phyloP scores from a whole-genome alignment of 1,140 invertebrate genomes.

The Schlechtendalia chinensis region DNA sequence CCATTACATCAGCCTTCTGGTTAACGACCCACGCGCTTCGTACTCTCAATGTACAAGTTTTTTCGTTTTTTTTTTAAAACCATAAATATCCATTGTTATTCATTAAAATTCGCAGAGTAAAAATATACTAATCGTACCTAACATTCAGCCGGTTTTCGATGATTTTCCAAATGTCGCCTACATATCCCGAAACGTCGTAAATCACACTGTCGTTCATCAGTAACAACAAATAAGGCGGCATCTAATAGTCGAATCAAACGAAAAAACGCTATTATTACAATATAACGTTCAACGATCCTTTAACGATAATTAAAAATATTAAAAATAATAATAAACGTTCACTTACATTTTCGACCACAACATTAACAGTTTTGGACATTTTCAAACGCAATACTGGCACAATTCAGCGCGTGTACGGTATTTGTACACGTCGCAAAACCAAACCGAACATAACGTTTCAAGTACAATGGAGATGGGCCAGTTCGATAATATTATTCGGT shows the following conservation, averaged over 20 bases:
- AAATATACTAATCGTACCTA: constrained; percentile 22
- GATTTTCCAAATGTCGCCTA: constrained; percentile 45
- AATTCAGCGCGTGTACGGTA: no score
- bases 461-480: constrained; percentile 18
- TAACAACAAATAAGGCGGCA: constrained; percentile 35
- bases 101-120: not conserved
- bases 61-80: not conserved
- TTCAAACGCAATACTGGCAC: not conserved
- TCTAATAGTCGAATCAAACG: not conserved
- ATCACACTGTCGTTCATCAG: not conserved
- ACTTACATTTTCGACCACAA: constrained; percentile 40
- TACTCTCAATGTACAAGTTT: no score
- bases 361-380: constrained; percentile 9
- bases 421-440: not conserved
- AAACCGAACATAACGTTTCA: not conserved
- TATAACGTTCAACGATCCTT: no score
- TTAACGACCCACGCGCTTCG: no score
- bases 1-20: no score
- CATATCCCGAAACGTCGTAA: constrained; percentile 32
- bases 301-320: not conserved
- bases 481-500: constrained; percentile 4
- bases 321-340: not conserved
- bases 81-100: not conserved
- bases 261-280: not conserved
- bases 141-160: constrained; percentile 7